Percentiles rank a stretch among this genome's conserved stretches.
Evolutionary conservation across 2,113 vertebrate genomes (phyloP).

Genomic region (Semnopithecus entellus): DNA sequence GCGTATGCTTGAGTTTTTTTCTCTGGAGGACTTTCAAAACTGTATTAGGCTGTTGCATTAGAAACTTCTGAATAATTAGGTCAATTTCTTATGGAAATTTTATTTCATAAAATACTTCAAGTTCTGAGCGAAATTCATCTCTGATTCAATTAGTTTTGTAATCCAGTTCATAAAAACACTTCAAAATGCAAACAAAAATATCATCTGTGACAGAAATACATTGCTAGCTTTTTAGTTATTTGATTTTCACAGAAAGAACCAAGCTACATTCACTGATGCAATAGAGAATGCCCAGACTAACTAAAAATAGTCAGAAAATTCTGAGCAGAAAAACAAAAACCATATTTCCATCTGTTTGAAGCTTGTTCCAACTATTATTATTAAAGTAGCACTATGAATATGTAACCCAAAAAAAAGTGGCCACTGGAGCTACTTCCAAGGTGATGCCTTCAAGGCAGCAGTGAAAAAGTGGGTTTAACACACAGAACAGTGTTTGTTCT

Average conservation of each 20-base stretch:
- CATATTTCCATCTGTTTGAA: constrained; percentile 76
- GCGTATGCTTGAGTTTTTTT: neutral
- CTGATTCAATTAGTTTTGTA: constrained; percentile 54
- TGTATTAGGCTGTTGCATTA: constrained; percentile 28
- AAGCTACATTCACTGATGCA: constrained; percentile 64
- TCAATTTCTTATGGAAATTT: constrained; percentile 71
- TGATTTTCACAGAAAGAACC: constrained; percentile 57
- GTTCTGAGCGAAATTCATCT: constrained; percentile 63
- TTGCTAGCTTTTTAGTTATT: constrained; percentile 45
- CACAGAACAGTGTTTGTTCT: neutral
- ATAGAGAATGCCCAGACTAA: constrained; percentile 57
- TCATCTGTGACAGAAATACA: constrained; percentile 65
- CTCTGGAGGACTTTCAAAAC: constrained; percentile 56
- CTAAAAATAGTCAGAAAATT: constrained; percentile 71
- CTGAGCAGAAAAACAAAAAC: constrained; percentile 60
- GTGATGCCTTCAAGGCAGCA: constrained; percentile 41
- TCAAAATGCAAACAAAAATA: constrained; percentile 65
- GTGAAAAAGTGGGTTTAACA: constrained; percentile 15
- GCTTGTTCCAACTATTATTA: constrained; percentile 45
- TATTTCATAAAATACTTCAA: constrained; percentile 63
- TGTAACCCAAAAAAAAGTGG: constrained; percentile 25
- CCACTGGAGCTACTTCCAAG: neutral
- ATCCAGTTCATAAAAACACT: constrained; percentile 71
- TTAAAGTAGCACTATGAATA: neutral
- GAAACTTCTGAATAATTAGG: constrained; percentile 73